A percentile compares a stretch with the other conserved stretches of the same genome.
Evolutionary conservation across 2,113 vertebrate genomes (phyloP).

Genomic region (Glaucomys volans): DNA sequence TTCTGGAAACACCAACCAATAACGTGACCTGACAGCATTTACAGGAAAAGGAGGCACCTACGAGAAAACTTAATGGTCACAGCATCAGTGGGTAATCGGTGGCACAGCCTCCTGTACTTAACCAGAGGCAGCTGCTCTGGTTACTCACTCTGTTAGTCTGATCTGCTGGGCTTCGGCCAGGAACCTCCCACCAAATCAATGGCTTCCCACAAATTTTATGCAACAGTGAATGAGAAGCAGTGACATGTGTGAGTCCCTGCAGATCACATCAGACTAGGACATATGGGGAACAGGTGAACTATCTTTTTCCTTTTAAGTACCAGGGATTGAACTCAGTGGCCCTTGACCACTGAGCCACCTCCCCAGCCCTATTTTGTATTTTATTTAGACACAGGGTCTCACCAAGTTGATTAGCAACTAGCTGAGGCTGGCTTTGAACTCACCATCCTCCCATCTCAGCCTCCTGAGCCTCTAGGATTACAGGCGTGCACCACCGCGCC

Average conservation of each 20-base stretch:
- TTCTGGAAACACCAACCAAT: not conserved
- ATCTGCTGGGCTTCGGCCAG: not conserved
- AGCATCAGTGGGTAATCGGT: not conserved
- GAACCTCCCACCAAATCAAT: not conserved
- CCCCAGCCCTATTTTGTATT: too few relatives aligned
- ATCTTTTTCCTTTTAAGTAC: too few relatives aligned
- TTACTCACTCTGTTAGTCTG: not conserved
- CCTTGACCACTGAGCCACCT: too few relatives aligned
- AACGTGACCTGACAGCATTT: not conserved
- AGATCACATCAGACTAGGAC: not conserved
- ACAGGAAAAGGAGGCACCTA: not conserved
- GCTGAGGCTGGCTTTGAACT: too few relatives aligned
- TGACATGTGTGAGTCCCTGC: not conserved
- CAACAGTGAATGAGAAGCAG: not conserved
- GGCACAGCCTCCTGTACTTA: not conserved
- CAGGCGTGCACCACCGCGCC: too few relatives aligned
- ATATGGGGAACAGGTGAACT: not conserved
- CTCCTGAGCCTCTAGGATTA: too few relatives aligned
- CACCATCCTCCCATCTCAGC: too few relatives aligned
- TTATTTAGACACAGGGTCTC: too few relatives aligned
- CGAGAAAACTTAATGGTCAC: not conserved
- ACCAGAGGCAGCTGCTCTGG: not conserved
- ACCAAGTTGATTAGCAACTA: too few relatives aligned
- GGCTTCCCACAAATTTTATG: too few relatives aligned
- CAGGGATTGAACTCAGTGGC: too few relatives aligned